Percentiles rank a stretch among this genome's conserved stretches.
Evolutionary conservation across 2,113 vertebrate genomes (phyloP).

Genomic region (Diadophis punctatus): DNA sequence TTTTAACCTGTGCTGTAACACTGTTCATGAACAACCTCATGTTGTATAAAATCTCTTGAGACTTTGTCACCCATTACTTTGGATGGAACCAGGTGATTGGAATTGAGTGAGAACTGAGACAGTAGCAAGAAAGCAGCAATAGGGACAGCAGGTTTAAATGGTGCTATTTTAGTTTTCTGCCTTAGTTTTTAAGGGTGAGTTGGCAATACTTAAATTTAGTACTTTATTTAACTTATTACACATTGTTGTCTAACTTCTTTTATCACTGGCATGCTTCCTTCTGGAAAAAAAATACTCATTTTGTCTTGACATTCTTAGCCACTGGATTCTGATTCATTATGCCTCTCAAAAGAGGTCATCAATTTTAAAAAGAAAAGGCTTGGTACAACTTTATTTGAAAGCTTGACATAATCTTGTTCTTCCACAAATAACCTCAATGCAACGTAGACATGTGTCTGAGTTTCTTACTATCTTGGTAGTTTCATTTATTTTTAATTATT

Average conservation of each 20-base stretch:
- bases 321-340: not conserved
- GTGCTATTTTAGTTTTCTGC: not conserved
- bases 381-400: not conserved
- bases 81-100: not conserved
- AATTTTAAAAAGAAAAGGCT: not conserved
- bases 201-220: not conserved
- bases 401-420: not conserved
- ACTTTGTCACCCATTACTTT: not conserved
- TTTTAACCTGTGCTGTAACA: not conserved
- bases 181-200: not conserved
- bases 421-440: not conserved
- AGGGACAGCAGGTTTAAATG: not conserved
- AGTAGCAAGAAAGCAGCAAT: not conserved
- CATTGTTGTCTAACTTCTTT: not conserved
- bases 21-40: not conserved
- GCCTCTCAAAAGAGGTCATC: not conserved
- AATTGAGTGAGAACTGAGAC: not conserved
- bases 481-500: not conserved
- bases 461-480: not conserved
- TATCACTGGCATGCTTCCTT: not conserved
- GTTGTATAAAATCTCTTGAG: not conserved
- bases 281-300: not conserved
- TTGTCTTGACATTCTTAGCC: not conserved
- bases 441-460: not conserved
- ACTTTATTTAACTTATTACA: not conserved